Conservation (phyloP, 2,113 vertebrate genomes). For the Limanda limanda region DNA sequence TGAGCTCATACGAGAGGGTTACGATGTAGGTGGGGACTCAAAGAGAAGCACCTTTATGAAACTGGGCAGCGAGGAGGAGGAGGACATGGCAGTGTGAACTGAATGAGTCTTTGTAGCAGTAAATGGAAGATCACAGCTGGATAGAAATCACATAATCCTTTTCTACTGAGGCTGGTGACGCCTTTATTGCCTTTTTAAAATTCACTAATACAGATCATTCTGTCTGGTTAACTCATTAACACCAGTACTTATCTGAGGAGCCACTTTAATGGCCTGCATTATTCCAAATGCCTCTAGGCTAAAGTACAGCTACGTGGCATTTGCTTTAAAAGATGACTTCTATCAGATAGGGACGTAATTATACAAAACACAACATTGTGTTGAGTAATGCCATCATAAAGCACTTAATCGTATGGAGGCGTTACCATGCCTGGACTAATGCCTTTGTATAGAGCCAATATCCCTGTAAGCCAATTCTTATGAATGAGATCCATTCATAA, state of each 20-base stretch:
- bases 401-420: slow-evolving; percentile 38
- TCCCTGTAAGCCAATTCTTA: slow-evolving; percentile 46
- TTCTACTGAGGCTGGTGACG: slow-evolving; percentile 39
- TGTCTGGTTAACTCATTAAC: slow-evolving; percentile 76
- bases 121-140: slow-evolving; percentile 61
- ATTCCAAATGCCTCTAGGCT: slow-evolving; percentile 45
- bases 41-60: slow-evolving; percentile 33
- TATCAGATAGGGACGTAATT: slow-evolving; percentile 60
- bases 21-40: slow-evolving; percentile 21
- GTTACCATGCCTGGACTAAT: slow-evolving; percentile 40
- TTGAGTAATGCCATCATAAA: slow-evolving; percentile 55
- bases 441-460: slow-evolving; percentile 46
- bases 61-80: slow-evolving; percentile 27
- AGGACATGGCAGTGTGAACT: slow-evolving; percentile 38
- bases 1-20: background rate
- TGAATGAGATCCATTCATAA: slow-evolving; percentile 41
- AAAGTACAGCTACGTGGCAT: slow-evolving; percentile 39
- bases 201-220: slow-evolving; percentile 73
- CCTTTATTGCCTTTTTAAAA: slow-evolving; percentile 71
- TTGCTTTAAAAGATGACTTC: slow-evolving; percentile 45
- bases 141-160: slow-evolving; percentile 65
- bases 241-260: slow-evolving; percentile 63
- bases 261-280: slow-evolving; percentile 56
- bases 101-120: slow-evolving; percentile 31
- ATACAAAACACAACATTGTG: slow-evolving; percentile 55